Evolutionary conservation across 2,888 invertebrate species (phyloP), one percentile per base, ranked within the genome.

Genomic region (Dryomyza anilis): DNA sequence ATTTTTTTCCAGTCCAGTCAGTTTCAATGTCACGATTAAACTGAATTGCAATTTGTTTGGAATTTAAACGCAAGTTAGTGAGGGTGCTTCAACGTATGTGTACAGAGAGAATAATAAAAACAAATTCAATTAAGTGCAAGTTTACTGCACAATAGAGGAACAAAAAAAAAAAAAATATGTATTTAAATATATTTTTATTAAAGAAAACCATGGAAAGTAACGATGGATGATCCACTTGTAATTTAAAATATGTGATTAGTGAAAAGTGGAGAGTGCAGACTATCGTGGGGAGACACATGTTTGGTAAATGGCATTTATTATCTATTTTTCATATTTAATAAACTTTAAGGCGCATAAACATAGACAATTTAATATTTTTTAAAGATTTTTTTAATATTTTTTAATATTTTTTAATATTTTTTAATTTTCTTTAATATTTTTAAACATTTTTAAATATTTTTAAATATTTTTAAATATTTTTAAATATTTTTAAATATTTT

Each of bases 81-180:
- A 33, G n/a, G 27, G 43, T 25, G 23, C 55, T 19, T 39, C 4
- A 14, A 29, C n/a, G 4, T 19, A 29, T 56, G 21, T 36, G 45
- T 60, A 29, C 23, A 14, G 14, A 29, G 60, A 23, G 45, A 16
- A 33, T n/a, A 33, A 60, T 33, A 61, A 53, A 10, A 36, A 61
- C 52, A 61, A 61, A 61, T 61, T 61, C 43, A 61, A 61, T 61
- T 61, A 61, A 61, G 52, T 53, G 14, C 19, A 61, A 52, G 27
- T 50, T 29, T 53, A 61, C 29, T 50, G 60, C 36, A 55, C 55
- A 55, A 36, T n/a, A 36, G 23, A 19, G 21, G 19, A 33, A 14
- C 33, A n/a, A n/a, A n/a, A n/a, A n/a, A 21, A 12, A 36, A 5
- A 14, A 39, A 52, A n/a, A 25, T 43, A 27, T 29, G 53, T 10